phyloP scores from a whole-genome alignment of 2,888 invertebrate species.

The Resseliella maxima region DNA sequence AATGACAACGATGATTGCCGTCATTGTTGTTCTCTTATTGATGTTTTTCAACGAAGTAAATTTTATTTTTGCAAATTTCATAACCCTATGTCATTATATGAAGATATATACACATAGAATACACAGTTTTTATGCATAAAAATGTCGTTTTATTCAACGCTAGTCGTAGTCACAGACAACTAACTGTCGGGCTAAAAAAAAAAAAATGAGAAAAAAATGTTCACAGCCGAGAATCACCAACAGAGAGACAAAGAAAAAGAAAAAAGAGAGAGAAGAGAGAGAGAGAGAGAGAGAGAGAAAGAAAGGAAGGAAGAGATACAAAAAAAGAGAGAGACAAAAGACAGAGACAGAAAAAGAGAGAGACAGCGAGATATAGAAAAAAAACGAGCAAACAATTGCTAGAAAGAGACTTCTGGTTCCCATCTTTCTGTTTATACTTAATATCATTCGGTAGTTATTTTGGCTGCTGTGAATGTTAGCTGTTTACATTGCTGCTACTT shows the following conservation, averaged over 20 bases:
- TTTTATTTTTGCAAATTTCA: slow-evolving; percentile 54
- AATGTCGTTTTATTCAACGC: not conserved
- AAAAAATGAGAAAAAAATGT: no score
- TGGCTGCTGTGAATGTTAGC: not conserved
- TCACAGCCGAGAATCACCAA: no score
- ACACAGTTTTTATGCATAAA: slow-evolving; percentile 5
- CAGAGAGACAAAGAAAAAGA: no score
- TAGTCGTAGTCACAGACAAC: no score
- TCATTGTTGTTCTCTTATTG: slow-evolving; percentile 17
- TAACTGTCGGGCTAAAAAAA: no score
- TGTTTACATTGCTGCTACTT: slow-evolving; percentile 42
- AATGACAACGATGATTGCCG: slow-evolving; percentile 11
- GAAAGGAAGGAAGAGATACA: no score
- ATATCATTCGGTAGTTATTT: slow-evolving; percentile 10
- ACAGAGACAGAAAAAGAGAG: no score
- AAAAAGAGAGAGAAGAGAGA: no score
- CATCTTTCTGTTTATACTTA: not conserved
- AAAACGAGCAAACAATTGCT: not conserved
- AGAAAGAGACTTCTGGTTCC: not conserved
- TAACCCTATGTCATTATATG: slow-evolving; percentile 7
- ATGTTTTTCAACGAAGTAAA: not conserved
- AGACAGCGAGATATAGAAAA: no score
- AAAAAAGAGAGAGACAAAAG: no score
- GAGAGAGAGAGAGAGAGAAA: no score
- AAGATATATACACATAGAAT: no score